Evolutionary conservation across 92 coral and sea anemone species (phyloP), one percentile per base, ranked within the genome.

Genomic region (Siderastrea siderea): DNA sequence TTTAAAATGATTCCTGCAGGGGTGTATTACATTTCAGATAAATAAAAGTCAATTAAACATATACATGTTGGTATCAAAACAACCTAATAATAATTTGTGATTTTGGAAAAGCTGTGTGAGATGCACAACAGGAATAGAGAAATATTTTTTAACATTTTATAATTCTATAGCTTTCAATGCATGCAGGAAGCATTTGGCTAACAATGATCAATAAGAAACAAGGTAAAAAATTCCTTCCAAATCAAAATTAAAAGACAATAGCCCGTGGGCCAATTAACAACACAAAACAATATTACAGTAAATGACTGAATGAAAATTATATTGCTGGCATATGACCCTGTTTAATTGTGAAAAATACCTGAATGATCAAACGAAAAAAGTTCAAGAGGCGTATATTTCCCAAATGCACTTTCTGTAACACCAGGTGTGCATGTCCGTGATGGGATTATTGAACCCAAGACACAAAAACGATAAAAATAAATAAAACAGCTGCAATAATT

Each of bases 401-500:
- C 45, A 77, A 78, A 47, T 78, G 62, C n/a, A 47, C 58, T 78
- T 78, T 62, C 38, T 43, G 2, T 26, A 7, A 26, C 14, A 9
- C 83, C 71, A 78, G 83, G 58, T 78, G 83, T 78, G 46, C 1
- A 47, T 11, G 16, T 79, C 4, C 17, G 63, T 17, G 5, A 47
- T 47, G 11, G 72, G 57, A 62, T 48, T 79, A 48, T 79, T 16
- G 47, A 63, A 14, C 71, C 48, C 71, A 47, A 13, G 43, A 79
- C 71, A 79, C 47, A 43, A 48, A 47, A 69, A 69, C 65, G 46
- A 81, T 46, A 48, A 69, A 57, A 46, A 54, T 50, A 52, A 52
- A 7, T 14, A 66, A 43, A 81, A 53, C 86, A 82, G 86, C 78
- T 82, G 86, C 47, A 14, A 63, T 47, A 6, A 46, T 62, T 78